Evolutionary conservation across 2,797 vertebrate species (phyloP), one percentile per base, ranked within the genome.

Genomic region (Taeniopygia guttata): DNA sequence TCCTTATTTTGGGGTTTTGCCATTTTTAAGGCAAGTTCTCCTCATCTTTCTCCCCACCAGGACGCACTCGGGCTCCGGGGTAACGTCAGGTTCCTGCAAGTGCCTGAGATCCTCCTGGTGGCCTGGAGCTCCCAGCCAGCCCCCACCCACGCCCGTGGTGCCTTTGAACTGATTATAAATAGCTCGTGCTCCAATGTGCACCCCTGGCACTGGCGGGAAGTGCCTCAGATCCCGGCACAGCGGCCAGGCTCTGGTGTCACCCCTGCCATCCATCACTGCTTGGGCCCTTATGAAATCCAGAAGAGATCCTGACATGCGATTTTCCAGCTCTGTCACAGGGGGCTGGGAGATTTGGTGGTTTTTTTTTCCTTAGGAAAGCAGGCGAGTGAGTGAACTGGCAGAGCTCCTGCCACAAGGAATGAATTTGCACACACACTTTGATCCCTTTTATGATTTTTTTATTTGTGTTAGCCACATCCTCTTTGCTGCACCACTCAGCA

Each of bases 391-490:
- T 49, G 95, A 98, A 87, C 96, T 96, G 96, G 95, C 98, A 97
- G 97, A 97, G 95, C 94, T 96, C 96, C 97, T 97, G 97, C 97
- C 98, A 98, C 98, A 98, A 98, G 99, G 99, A 98, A 98, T 52
- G 97, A 97, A 98, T 99, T 98, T 99, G 97, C 97, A 97, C 92
- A 30, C 88, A 88, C 13, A 77, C 98, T 99, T 99, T 99, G 98
- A 99, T 99, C 98, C 98, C 95, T 98, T 98, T 98, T 97, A 97
- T 97, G 98, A 98, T 98, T 98, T 97, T 98, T 98, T 98, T 98
- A 98, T 98, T 98, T 98, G 98, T 96, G 98, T 98, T 97, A 98
- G 98, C 98, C 98, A 98, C 98, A 98, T 98, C 99, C 98, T 98
- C 97, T 97, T 97, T 90, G 96, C 96, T 69, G 95, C 97, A 91